Conservation (phyloP, 2,113 vertebrate species). For the Pachyramphus minor region DNA sequence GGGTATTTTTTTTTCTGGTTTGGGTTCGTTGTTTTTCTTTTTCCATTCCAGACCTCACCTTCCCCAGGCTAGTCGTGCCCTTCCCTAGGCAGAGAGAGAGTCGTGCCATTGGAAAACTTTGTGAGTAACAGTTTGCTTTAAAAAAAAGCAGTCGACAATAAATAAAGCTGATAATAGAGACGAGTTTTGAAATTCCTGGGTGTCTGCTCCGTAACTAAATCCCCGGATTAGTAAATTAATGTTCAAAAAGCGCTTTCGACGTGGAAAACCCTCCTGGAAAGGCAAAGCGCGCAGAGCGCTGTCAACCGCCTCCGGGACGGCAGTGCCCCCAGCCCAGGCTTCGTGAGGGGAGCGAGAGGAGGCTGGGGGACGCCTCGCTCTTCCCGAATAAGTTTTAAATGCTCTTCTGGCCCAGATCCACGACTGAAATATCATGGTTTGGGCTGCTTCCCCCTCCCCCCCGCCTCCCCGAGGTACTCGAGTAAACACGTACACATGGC, state of each 20-base stretch:
- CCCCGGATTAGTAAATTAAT: background rate
- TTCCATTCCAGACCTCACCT: background rate
- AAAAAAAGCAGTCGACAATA: background rate
- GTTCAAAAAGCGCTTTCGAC: background rate
- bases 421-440: background rate
- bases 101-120: background rate
- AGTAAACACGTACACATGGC: background rate
- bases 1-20: background rate
- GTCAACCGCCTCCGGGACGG: background rate
- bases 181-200: background rate
- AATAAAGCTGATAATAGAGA: background rate
- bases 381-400: background rate
- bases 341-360: background rate
- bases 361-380: background rate
- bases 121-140: background rate
- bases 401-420: background rate
- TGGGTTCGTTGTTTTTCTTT: background rate
- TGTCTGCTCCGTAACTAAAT: background rate
- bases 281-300: background rate
- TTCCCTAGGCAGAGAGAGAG: background rate
- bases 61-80: background rate
- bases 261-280: background rate
- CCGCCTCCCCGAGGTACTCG: accelerated
- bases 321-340: background rate
- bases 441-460: accelerated